phyloP scores from a whole-genome alignment of 2,888 invertebrate species.

The Exephanes ischioxanthus region DNA sequence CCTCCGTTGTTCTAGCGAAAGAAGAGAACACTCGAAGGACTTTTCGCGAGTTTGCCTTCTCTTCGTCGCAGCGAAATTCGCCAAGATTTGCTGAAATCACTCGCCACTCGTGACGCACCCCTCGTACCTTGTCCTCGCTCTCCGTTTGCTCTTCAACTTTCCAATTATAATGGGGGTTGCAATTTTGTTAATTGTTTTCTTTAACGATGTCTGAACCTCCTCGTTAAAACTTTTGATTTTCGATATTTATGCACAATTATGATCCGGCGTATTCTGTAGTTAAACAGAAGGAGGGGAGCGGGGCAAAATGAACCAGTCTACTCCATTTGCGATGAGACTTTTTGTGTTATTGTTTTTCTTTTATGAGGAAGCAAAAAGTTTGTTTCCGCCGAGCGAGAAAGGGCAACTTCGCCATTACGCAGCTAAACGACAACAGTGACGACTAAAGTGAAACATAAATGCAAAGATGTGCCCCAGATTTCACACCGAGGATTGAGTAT shows the following conservation, averaged over 20 bases:
- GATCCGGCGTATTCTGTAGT: too few species aligned
- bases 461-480: constrained; percentile 27
- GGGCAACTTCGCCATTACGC: background rate
- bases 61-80: background rate
- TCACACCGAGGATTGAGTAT: constrained; percentile 3
- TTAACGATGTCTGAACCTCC: background rate
- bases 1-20: background rate
- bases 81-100: background rate
- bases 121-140: background rate
- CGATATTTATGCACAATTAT: too few species aligned
- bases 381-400: background rate
- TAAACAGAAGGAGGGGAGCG: too few species aligned
- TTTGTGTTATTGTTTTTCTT: background rate
- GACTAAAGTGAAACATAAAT: background rate
- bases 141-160: background rate
- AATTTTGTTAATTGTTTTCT: background rate
- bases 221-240: too few species aligned
- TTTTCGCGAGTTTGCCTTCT: background rate
- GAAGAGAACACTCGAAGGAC: background rate
- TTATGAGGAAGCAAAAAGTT: background rate
- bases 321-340: background rate
- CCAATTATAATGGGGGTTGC: background rate
- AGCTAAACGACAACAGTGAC: background rate
- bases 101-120: background rate
- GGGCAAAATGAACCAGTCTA: too few species aligned